Base-by-base conservation (phyloP, 1,140 invertebrate species). In the Lordiphosa clarofinis region DNA sequence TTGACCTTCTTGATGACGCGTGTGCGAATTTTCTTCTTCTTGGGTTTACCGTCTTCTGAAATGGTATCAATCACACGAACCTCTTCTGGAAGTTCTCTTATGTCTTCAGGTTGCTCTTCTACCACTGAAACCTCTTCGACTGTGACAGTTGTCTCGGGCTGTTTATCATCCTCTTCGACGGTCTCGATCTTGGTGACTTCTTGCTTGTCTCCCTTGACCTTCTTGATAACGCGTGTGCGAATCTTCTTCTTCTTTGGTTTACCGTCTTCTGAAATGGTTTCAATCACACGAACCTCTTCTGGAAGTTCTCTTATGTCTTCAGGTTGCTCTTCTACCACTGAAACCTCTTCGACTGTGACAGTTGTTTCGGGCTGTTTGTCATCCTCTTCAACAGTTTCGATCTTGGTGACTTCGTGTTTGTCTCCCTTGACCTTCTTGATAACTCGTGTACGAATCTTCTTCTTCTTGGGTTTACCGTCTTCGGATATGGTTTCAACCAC, bases 131-230 rank as follows among this genome's bases (percentile, higher is more conserved):
- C 1, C 7, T 42, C 39, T 21, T 42, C 39, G 10, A 42, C 39
- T 21, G 39, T 42, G 7, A 42, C 39, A 10, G 39, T 42, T 10
- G 39, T 42, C 13, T 42, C 39, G 7, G 39, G 39, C 7, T 10
- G 15, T 4, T 19, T 19, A 19, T 42, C 39, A 42, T 42, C 39
- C 8, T 42, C 39, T 19, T 42, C 13, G 8, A 42, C 39, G 2
- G 39, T 42, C 8, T 42, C 39, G 15, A 42, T 42, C 15, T 42
- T 42, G 7, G 39, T 42, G 13, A 42, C 39, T 42, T 42, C 39
- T 19, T 42, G 39, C 13, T 42, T 42, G 39, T 42, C 39, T 4
- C 39, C 39, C 39, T 42, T 42, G 39, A 42, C 39, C 13, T 42
- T 42, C 13, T 42, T 42, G 39, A 42, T 42, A 9, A 42, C 39